A percentile compares a stretch with the other conserved stretches of the same genome.
These are phyloP conservation scores for Thalassophryne amazonica DNA, from an alignment of 2,797 vertebrate genomes.

Conservation along the genomic window DNA sequence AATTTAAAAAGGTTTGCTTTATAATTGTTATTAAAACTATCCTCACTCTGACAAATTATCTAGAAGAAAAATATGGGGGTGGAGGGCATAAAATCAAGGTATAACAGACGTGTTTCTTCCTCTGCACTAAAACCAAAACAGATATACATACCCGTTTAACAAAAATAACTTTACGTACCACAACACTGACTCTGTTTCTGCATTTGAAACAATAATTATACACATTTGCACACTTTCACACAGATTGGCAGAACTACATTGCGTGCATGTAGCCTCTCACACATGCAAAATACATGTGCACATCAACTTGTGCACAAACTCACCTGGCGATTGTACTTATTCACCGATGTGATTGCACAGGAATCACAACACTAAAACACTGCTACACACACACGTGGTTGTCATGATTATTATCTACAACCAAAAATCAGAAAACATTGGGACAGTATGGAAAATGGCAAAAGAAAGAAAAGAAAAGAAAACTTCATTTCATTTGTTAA, in stretches of 20 bases:
- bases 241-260: not conserved
- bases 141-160: constrained; percentile 11
- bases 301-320: not conserved
- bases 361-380: constrained; percentile 59
- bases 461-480: no score
- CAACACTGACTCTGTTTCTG: constrained; percentile 5
- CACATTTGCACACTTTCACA: constrained; percentile 22
- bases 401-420: constrained; percentile 68
- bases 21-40: constrained; percentile 14
- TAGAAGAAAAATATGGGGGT: constrained; percentile 2
- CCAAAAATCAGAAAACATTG: no score
- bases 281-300: not conserved
- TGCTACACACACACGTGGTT: constrained; percentile 50
- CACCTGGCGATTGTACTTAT: constrained; percentile 28
- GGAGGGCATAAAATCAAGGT: constrained; percentile 4
- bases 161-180: constrained; percentile 51
- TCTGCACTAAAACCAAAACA: constrained; percentile 20
- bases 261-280: no score
- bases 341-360: constrained; percentile 39
- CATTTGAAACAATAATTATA: constrained; percentile 19
- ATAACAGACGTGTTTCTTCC: constrained; percentile 14
- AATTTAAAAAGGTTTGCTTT: constrained; percentile 4
- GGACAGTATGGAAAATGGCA: no score
- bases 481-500: no score
- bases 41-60: constrained; percentile 18